Percentiles rank a stretch among this genome's conserved stretches.
These are phyloP conservation scores for Agonum fuliginosum DNA, from an alignment of 2,888 invertebrate genomes.

Conservation along the genomic window DNA sequence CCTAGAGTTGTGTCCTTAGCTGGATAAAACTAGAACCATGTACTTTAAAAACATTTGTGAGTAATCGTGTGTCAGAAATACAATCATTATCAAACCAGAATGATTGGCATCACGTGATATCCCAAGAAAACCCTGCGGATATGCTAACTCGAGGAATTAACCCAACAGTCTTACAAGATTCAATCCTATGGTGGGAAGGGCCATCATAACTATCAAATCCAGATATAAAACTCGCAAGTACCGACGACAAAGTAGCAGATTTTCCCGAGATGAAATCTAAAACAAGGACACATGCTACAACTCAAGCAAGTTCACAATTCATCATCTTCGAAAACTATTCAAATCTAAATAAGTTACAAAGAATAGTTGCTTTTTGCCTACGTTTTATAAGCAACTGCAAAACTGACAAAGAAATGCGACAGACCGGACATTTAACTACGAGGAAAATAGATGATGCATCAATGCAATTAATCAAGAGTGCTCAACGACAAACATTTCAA, in stretches of 20 bases:
- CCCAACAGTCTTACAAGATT: background rate
- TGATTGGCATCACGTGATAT: background rate
- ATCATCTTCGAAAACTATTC: background rate
- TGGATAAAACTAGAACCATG: background rate
- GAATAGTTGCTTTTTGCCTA: background rate
- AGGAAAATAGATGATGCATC: conserved; percentile 39
- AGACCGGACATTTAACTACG: background rate
- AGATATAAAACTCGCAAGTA: background rate
- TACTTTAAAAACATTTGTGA: background rate
- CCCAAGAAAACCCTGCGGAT: background rate
- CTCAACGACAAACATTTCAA: conserved; percentile 27
- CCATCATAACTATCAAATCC: background rate
- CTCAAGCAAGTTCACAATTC: background rate
- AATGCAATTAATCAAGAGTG: conserved; percentile 21
- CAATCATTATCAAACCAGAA: background rate
- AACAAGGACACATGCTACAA: background rate
- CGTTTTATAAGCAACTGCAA: background rate
- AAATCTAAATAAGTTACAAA: background rate
- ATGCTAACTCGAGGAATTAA: background rate
- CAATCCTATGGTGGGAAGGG: background rate
- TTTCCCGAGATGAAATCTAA: background rate
- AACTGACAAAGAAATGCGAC: background rate
- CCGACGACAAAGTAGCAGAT: background rate
- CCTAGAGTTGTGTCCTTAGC: background rate
- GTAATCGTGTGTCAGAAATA: background rate